These are phyloP conservation scores for Calliopsis andreniformis DNA, from an alignment of 1,140 invertebrate species.

Conservation along the genomic window DNA sequence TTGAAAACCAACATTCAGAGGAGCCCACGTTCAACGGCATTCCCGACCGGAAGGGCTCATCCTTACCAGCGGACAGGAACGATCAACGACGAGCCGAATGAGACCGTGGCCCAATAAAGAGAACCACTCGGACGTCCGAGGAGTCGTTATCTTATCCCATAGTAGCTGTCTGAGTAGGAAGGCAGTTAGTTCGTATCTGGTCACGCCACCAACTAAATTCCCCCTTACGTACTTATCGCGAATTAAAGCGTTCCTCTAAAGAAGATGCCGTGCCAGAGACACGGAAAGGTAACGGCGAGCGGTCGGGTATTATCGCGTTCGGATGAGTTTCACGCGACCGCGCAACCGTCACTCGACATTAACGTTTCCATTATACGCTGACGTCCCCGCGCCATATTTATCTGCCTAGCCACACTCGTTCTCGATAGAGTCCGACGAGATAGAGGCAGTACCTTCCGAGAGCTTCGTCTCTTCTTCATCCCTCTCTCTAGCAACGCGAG, in stretches of 20 bases:
- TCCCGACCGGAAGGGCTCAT: too few relatives aligned
- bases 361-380: conserved; percentile 63
- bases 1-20: too few relatives aligned
- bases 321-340: conserved; percentile 58
- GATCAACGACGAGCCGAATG: not conserved
- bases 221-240: conserved; percentile 41
- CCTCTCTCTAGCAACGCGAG: too few relatives aligned
- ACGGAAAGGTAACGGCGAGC: conserved; percentile 61
- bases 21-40: too few relatives aligned
- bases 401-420: too few relatives aligned
- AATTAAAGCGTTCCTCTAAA: conserved; percentile 60
- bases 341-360: conserved; percentile 58
- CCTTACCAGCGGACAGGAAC: too few relatives aligned
- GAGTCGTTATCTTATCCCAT: conserved; percentile 61
- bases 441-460: too few relatives aligned
- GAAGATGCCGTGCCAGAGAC: conserved; percentile 57
- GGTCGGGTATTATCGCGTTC: conserved; percentile 59
- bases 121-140: conserved; percentile 44
- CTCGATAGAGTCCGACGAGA: too few relatives aligned
- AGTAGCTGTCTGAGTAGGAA: conserved; percentile 51
- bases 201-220: conserved; percentile 61
- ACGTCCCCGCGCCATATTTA: not conserved
- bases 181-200: conserved; percentile 63
- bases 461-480: too few relatives aligned
- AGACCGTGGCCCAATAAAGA: conserved; percentile 60